Evolutionary conservation across 2,888 invertebrate genomes (phyloP), one percentile per base, ranked within the genome.

Genomic region (Diarsia mendica): DNA sequence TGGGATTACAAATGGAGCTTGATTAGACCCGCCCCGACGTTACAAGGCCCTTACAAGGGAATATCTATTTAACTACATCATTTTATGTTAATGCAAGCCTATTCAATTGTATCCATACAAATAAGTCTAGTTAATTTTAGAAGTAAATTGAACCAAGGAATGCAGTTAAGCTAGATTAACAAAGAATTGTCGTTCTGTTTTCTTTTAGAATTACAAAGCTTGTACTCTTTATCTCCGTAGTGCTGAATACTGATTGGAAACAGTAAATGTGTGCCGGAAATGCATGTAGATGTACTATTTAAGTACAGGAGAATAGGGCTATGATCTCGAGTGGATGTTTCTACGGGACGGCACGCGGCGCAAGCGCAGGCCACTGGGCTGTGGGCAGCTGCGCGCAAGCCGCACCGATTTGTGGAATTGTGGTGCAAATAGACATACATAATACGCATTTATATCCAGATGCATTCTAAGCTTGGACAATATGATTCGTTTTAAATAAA

Each of bases 301-400:
- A 80, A 83, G 85, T 84, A 80, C 84, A 86, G 72, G 85, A 85
- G 79, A 71, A 83, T 85, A 75, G 78, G 80, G 72, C 73, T 81
- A 79, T 72, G 73, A 87, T 90, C 90, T 92, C 91, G 88, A 92
- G 91, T 91, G 92, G 90, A 88, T 82, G 89, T 87, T 89, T 90
- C 85, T 88, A 85, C 83, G 86, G 86, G 87, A 86, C 79, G 76
- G 82, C 76, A 85, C 72, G 84, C 77, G 66, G 76, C 44, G 70
- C 65, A 75, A 77, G 58, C 70, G 67, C 67, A 66, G 23, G 60
- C 74, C 76, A 76, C 68, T 53, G 60, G 51, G 81, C 89, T 88
- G 90, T 53, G 60, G 51, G 81, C 89, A 88, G 90, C 90, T 87
- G 89, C 79, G 73, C 83, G 77, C 84, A 83, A 75, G 77, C 88